Conservation (phyloP, 1,140 invertebrate genomes). For the Maconellicoccus hirsutus region DNA sequence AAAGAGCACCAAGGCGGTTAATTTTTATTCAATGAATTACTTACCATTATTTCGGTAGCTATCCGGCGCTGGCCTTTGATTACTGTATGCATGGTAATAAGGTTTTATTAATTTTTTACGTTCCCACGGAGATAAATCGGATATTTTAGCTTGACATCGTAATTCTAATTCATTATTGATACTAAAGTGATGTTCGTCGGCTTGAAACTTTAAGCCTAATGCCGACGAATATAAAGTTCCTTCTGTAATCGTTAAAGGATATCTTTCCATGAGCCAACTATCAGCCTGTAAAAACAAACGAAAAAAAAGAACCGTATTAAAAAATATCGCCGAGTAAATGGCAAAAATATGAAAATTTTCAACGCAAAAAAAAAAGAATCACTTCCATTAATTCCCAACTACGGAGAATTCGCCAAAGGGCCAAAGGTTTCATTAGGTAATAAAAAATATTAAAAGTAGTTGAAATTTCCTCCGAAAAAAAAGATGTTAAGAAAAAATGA, state of each 20-base stretch:
- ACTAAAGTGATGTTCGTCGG: background rate
- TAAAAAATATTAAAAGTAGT: background rate
- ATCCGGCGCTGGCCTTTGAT: background rate
- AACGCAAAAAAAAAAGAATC: background rate
- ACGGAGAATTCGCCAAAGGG: background rate
- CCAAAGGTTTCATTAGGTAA: background rate
- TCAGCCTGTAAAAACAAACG: slow-evolving; percentile 10
- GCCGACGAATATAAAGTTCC: background rate
- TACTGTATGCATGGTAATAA: background rate
- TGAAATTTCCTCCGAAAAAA: background rate
- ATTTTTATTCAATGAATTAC: no score
- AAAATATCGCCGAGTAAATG: background rate
- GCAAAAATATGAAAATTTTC: no score
- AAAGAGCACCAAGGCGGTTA: no score
- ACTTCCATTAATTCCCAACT: background rate
- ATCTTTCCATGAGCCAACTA: slow-evolving; percentile 1
- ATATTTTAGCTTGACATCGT: slow-evolving; percentile 13
- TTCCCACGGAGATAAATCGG: background rate
- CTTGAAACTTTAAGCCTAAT: background rate
- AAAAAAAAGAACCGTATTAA: background rate
- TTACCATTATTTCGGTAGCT: background rate
- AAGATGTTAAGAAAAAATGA: background rate
- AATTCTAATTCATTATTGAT: background rate
- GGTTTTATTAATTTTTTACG: background rate
- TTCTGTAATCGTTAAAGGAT: background rate